Percentiles rank a stretch among this genome's conserved stretches.
Conservation (phyloP, 2,113 vertebrate genomes). For the Hippocampus guttulatus region DNA sequence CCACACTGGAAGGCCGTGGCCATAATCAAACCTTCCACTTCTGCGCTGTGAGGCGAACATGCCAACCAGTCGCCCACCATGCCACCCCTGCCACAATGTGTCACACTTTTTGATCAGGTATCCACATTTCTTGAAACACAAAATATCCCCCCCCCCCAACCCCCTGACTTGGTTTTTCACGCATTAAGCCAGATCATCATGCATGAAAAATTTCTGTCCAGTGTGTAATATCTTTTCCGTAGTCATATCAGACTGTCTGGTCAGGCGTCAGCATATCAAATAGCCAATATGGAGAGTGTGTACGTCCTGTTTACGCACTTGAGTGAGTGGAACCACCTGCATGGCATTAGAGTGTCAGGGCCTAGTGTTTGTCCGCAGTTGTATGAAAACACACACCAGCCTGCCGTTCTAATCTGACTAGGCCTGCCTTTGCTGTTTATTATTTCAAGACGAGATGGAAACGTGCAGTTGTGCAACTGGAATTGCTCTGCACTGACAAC, state of each 20-base stretch:
- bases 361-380: constrained; percentile 45
- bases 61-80: too few species aligned
- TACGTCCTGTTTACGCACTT: constrained; percentile 34
- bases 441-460: constrained; percentile 65
- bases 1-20: too few species aligned
- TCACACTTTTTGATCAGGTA: background rate
- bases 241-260: constrained; percentile 31
- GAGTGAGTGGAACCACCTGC: constrained; percentile 63
- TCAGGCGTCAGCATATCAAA: constrained; percentile 50
- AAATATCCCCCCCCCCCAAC: background rate
- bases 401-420: constrained; percentile 51
- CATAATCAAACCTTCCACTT: too few species aligned
- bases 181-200: constrained; percentile 23
- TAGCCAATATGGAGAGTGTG: constrained; percentile 20
- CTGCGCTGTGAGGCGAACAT: too few species aligned
- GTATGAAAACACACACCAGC: constrained; percentile 58
- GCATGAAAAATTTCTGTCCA: constrained; percentile 25
- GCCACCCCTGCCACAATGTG: background rate
- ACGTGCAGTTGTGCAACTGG: constrained; percentile 61
- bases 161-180: background rate
- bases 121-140: background rate
- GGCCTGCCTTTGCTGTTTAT: constrained; percentile 59
- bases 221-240: constrained; percentile 5
- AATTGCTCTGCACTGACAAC: constrained; percentile 37
- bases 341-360: constrained; percentile 52